Base-by-base conservation (phyloP, 30 jellyfish, hydroid and myxozoan species). In the Aurelia sp. region DNA sequence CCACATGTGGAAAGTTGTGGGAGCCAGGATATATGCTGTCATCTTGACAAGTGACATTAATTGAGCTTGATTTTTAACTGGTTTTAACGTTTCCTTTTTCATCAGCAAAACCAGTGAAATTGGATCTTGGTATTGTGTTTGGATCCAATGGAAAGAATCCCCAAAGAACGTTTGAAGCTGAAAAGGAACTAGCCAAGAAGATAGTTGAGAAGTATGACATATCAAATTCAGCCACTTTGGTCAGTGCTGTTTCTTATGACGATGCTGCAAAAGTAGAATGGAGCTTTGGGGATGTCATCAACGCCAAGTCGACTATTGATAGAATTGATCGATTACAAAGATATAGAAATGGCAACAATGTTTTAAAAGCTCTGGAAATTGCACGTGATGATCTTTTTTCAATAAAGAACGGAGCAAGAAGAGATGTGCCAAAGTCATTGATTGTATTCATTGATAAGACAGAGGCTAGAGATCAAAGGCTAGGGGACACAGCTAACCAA, bases 61-160 rank as follows among this genome's bases (percentile, higher is more conserved):
- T 4, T 37, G 50, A 37, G 9, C 4, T 37, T 37, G 50, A 37
- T 37, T 37, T 37, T 7, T 37, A 37, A 37, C 9, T 37, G 50
- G 50, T 4, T 3, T 37, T 37, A 37, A 37, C 7, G 50, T 40
- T 22, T 72, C 62, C 40, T 83, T 18, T 59, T 37, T 37, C 50
- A 37, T 4, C 50, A 92, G 98, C 82, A 60, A 59, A 59, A 41
- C 85, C 96, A n/a, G 79, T 65, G 19, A 50, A 62, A 4, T 16
- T 92, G 50, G 97, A 92, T 47, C 84, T 92, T 44, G 97, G 88
- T 9, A 23, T 92, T 51, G 35, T 69, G 1, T 78, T 87, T 77
- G 91, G 90, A 4, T 62, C 95, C 9, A 18, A 69, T 52, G 86
- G 88, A 5, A 12, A 61, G 20, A 37, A 86, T 17, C 78, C 92